phyloP scores from a whole-genome alignment of 2,113 vertebrate species.

The Glaucomys volans region DNA sequence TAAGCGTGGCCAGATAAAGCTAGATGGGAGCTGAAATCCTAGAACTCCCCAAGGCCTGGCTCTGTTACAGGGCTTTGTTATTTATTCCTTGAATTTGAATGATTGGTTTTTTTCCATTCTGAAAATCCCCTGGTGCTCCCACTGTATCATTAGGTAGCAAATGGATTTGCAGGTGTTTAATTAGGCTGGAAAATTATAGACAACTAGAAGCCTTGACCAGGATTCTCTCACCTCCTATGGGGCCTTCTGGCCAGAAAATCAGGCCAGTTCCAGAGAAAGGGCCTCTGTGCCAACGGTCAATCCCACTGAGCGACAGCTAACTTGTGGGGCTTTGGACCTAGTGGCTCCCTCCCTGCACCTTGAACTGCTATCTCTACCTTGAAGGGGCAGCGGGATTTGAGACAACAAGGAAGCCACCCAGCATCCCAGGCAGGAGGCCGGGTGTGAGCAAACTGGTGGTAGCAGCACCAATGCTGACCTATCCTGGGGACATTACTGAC shows the following conservation, averaged over 20 bases:
- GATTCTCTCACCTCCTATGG: not conserved
- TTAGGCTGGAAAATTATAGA: constrained; percentile 70
- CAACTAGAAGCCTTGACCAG: constrained; percentile 63
- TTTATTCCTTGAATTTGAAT: constrained; percentile 68
- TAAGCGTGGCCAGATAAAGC: not conserved
- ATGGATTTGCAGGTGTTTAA: constrained; percentile 70
- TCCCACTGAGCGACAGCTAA: not conserved
- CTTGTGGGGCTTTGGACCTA: not conserved
- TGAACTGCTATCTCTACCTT: not conserved
- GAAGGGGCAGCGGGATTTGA: not conserved
- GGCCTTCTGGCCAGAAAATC: not conserved
- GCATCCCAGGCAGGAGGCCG: not conserved
- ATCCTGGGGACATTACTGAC: not conserved
- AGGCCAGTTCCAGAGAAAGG: not conserved
- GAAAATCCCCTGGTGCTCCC: constrained; percentile 33
- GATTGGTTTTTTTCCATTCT: not conserved
- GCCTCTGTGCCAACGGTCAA: not conserved
- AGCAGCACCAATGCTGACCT: not conserved
- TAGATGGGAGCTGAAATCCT: not conserved
- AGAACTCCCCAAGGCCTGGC: not conserved
- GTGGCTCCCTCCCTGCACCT: not conserved
- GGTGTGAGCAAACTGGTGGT: not conserved
- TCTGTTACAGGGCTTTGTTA: not conserved
- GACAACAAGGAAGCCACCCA: not conserved
- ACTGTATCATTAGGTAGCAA: constrained; percentile 66